Percentiles rank a stretch among this genome's conserved stretches.
Evolutionary conservation across 2,888 invertebrate genomes (phyloP).

Genomic region (Leptinotarsa peninsularis): DNA sequence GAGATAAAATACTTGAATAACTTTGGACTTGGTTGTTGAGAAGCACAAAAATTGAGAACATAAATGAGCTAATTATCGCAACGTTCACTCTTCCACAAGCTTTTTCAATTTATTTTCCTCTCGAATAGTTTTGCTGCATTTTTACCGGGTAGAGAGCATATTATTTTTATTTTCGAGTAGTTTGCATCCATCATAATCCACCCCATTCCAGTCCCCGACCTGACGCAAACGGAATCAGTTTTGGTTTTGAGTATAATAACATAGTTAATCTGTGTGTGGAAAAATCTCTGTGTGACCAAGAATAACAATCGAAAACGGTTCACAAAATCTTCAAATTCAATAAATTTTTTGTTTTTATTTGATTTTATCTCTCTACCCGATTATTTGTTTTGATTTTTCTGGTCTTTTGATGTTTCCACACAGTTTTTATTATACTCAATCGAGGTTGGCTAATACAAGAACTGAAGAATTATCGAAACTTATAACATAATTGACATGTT

Average conservation of each 20-base stretch:
- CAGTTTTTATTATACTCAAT: constrained; percentile 64
- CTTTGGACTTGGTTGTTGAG: too few relatives aligned
- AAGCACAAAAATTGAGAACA: not conserved
- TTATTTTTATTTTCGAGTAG: constrained; percentile 41
- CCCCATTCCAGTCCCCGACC: constrained; percentile 3
- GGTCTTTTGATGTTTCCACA: constrained; percentile 48
- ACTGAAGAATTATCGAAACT: not conserved
- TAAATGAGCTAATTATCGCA: constrained; percentile 21
- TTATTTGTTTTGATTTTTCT: constrained; percentile 50
- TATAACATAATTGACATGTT: not conserved
- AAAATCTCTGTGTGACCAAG: constrained; percentile 31
- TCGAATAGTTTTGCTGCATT: constrained; percentile 58
- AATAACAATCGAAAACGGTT: constrained; percentile 22
- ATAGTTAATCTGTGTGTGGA: constrained; percentile 56
- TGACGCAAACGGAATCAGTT: constrained; percentile 28
- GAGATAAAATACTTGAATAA: too few relatives aligned
- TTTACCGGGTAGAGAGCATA: constrained; percentile 77
- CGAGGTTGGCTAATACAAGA: constrained; percentile 38
- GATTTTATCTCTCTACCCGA: constrained; percentile 57
- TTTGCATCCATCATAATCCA: constrained; percentile 45
- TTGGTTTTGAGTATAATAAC: constrained; percentile 62
- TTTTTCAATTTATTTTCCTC: constrained; percentile 30
- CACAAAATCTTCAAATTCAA: constrained; percentile 21
- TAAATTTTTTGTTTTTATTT: constrained; percentile 38
- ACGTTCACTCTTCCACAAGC: constrained; percentile 26